Evolutionary conservation across 2,797 vertebrate genomes (phyloP), one percentile per base, ranked within the genome.

Genomic region (Enteromius fasciolatus): DNA sequence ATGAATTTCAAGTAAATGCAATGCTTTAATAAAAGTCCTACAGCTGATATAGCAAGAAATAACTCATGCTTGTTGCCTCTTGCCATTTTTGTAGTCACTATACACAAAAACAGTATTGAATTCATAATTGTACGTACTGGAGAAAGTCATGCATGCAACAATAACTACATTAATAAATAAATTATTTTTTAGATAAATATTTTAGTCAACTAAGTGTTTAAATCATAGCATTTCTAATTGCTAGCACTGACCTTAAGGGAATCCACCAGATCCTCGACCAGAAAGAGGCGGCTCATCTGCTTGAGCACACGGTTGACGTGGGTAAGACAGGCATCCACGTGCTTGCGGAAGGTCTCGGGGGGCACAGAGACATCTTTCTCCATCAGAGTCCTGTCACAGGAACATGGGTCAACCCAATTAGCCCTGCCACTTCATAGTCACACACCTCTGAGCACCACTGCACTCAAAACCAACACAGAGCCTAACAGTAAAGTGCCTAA

Each of bases 251-350:
- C 97, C 96, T 98, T 98, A 67, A 98, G 93, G 68, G 97, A 98
- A 91, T 98, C 97, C 78, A 98, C 94, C 3, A 98, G 93, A 87
- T 98, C 97, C 87, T 98, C 96, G 6, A 98, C 96, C 90, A 98
- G 92, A 90, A 98, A 97, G 85, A 98, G 96, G 77, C 94, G 96
- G 83, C 96, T 93, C 88, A 97, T 87, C 87, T 96, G 91, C 84
- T 96, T 97, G 81, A 98, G 95, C 79, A 89, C 95, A 54, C 86
- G 87, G 93, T 97, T 98, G 92, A 97, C 85, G 85, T 97, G 94
- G 87, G 93, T 91, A 93, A 97, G 94, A 86, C 93, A 93, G 31
- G 85, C 63, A 50, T 96, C 94, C 89, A 96, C 92, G 23, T 97
- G 95, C 88, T 96, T 96, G 84, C 96, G 96, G 94, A 98, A 97